A percentile compares a stretch with the other conserved stretches of the same genome.
Evolutionary conservation across 2,113 vertebrate genomes (phyloP).

Genomic region (Baryphthengus martii): DNA sequence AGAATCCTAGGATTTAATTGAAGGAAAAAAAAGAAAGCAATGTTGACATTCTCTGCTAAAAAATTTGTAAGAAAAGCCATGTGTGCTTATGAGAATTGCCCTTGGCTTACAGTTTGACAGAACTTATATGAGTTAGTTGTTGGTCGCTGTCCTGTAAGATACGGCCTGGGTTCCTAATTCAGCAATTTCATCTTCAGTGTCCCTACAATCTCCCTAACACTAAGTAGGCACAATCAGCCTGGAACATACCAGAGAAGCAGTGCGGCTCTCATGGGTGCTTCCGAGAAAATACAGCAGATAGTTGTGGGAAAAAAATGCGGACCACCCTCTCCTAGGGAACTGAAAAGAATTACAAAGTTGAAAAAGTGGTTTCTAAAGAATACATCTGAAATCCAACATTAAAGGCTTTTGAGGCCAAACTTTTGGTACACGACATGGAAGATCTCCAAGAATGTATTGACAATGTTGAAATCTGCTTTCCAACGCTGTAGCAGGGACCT

Average conservation of each 20-base stretch:
- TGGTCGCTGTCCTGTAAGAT: background rate
- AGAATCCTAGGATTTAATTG: background rate
- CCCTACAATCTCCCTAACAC: background rate
- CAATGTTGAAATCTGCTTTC: background rate
- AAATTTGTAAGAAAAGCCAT: background rate
- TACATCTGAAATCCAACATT: background rate
- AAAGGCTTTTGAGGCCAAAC: background rate
- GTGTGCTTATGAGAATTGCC: background rate
- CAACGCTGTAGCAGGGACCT: background rate
- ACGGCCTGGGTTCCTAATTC: background rate
- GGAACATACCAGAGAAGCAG: background rate
- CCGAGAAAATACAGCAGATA: background rate
- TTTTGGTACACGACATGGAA: background rate
- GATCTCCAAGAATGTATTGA: background rate
- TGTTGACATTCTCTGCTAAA: background rate
- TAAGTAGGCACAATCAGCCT: background rate
- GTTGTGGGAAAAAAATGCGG: background rate
- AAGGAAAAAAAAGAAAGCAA: background rate
- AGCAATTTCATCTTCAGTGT: background rate
- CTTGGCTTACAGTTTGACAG: background rate
- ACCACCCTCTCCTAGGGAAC: background rate
- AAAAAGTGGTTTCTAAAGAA: background rate
- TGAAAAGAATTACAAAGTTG: background rate
- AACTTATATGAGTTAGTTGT: background rate
- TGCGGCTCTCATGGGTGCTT: background rate